Evolutionary conservation across 2,888 invertebrate species (phyloP).

Genomic region (Drosophila kuntzei): DNA sequence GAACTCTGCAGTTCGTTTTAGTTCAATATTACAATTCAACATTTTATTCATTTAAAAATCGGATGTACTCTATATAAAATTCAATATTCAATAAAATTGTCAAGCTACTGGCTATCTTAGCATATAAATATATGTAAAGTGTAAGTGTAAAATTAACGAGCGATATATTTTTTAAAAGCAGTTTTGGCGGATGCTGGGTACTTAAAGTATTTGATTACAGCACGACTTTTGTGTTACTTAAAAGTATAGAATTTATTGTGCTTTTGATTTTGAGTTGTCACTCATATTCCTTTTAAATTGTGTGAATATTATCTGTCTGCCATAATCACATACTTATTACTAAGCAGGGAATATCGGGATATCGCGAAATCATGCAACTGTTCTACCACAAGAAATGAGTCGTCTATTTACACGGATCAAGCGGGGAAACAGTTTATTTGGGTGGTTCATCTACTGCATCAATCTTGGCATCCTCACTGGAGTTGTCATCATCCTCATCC

Average conservation of each 20-base stretch:
- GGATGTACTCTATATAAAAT: conserved; percentile 42
- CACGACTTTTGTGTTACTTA: conserved; percentile 19
- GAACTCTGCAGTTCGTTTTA: not conserved
- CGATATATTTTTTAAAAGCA: conserved; percentile 44
- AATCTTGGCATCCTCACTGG: conserved; percentile 55
- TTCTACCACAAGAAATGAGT: conserved; percentile 43
- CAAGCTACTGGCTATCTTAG: conserved; percentile 30
- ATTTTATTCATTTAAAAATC: conserved; percentile 62
- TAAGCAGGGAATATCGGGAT: conserved; percentile 11
- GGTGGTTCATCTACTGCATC: conserved; percentile 21
- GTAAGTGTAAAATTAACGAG: conserved; percentile 18
- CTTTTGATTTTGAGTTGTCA: conserved; percentile 16
- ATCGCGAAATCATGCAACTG: conserved; percentile 31
- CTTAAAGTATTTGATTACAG: conserved; percentile 26
- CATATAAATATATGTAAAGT: not conserved
- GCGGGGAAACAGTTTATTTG: conserved; percentile 39
- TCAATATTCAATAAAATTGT: conserved; percentile 39
- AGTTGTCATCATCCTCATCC: conserved; percentile 73
- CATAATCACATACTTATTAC: conserved; percentile 34
- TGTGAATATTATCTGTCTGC: not conserved
- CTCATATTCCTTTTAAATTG: conserved; percentile 1
- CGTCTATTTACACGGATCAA: conserved; percentile 49
- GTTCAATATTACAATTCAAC: conserved; percentile 57
- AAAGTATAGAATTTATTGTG: conserved; percentile 14
- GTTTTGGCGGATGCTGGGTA: conserved; percentile 32